Evolutionary conservation across 2,113 vertebrate genomes (phyloP).

Genomic region (Junco hyemalis): DNA sequence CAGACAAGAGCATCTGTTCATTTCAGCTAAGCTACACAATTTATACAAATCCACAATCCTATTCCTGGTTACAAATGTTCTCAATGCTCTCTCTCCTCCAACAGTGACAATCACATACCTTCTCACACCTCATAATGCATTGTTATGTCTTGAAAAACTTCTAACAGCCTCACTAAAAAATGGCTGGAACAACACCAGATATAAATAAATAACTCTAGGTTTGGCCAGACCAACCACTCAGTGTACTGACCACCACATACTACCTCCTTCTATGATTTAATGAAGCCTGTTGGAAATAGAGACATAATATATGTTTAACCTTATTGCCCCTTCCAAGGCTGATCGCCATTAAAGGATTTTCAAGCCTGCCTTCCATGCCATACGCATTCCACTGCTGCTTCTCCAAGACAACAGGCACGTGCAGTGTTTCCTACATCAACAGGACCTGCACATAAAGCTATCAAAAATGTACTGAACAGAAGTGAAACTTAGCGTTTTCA

Average conservation of each 20-base stretch:
- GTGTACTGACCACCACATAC: neutral
- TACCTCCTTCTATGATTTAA: rapidly evolving
- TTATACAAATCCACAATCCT: neutral
- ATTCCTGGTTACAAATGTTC: neutral
- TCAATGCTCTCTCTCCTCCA: neutral
- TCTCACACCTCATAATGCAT: neutral
- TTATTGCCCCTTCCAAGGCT: neutral
- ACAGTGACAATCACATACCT: neutral
- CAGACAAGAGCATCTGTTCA: neutral
- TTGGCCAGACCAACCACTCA: neutral
- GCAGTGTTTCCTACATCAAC: neutral
- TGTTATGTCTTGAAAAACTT: neutral
- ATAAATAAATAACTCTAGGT: neutral
- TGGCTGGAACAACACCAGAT: neutral
- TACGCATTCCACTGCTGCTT: neutral
- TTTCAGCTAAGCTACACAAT: neutral
- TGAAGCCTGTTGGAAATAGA: neutral
- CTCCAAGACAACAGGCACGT: neutral
- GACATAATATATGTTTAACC: neutral
- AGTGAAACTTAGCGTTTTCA: neutral
- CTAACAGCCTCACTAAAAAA: neutral
- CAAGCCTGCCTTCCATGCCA: neutral
- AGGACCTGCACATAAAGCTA: neutral
- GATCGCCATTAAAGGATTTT: neutral
- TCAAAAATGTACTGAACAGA: neutral